phyloP scores from a whole-genome alignment of 2,797 vertebrate genomes.

The Morus bassanus region DNA sequence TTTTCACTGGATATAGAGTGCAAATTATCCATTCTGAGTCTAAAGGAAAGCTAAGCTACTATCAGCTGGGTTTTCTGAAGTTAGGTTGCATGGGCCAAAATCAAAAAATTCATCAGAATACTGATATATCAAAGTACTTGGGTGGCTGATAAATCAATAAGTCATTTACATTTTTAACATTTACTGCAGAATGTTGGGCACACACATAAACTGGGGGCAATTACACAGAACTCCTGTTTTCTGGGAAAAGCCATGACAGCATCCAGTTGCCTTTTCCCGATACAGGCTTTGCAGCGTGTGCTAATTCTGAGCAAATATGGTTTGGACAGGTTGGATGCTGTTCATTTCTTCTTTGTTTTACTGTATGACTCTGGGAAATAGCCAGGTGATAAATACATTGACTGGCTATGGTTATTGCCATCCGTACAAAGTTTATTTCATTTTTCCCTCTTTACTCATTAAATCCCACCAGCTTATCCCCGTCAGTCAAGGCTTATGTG shows the following conservation, averaged over 20 bases:
- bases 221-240: background rate
- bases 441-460: constrained; percentile 48
- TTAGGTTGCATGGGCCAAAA: background rate
- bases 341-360: constrained; percentile 68
- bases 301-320: constrained; percentile 41
- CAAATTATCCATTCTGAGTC: background rate
- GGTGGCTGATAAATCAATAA: background rate
- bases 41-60: background rate
- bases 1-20: background rate
- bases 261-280: constrained; percentile 22
- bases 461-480: constrained; percentile 63
- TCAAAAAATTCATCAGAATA: background rate
- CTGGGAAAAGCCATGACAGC: background rate
- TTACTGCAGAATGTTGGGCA: background rate
- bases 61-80: background rate
- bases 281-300: constrained; percentile 43
- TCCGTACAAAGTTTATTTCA: constrained; percentile 56
- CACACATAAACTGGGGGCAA: background rate
- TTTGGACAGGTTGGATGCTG: constrained; percentile 48
- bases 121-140: background rate
- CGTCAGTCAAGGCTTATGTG: constrained; percentile 50
- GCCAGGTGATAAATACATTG: constrained; percentile 61
- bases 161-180: background rate
- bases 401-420: constrained; percentile 61
- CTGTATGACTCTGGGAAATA: constrained; percentile 30